Evolutionary conservation across 2,113 vertebrate species (phyloP).

Genomic region (Hystrix brachyura): DNA sequence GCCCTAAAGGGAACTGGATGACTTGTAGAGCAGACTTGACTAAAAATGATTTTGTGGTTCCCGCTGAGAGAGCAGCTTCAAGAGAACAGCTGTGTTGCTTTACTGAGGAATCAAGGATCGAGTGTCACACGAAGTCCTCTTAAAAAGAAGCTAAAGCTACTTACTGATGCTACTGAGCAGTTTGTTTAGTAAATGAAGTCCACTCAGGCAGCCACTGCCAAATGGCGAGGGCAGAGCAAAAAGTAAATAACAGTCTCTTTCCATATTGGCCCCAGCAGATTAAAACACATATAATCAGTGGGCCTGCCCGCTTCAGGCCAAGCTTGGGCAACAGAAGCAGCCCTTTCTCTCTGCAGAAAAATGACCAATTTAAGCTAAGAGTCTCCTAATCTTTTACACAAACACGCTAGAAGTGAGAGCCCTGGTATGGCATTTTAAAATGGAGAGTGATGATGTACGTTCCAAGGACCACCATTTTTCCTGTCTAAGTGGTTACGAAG

Average conservation of each 20-base stretch:
- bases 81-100: slow-evolving; percentile 79
- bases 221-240: slow-evolving; percentile 2
- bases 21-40: slow-evolving; percentile 49
- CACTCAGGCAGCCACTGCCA: slow-evolving; percentile 54
- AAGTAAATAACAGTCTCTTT: slow-evolving; percentile 63
- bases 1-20: slow-evolving; percentile 58
- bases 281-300: not conserved
- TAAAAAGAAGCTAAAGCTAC: slow-evolving; percentile 63
- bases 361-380: slow-evolving; percentile 49
- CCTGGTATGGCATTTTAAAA: not conserved
- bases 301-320: not conserved
- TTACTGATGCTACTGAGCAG: slow-evolving; percentile 79
- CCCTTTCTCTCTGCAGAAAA: slow-evolving; percentile 24
- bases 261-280: slow-evolving; percentile 14
- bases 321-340: slow-evolving; percentile 40
- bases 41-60: slow-evolving; percentile 69
- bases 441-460: not conserved
- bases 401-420: not conserved
- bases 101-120: slow-evolving; percentile 69
- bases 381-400: slow-evolving; percentile 48
- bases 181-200: slow-evolving; percentile 80
- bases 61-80: slow-evolving; percentile 54
- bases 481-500: not conserved
- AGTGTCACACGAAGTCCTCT: slow-evolving; percentile 71
- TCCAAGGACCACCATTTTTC: not conserved